Percentiles rank a stretch among this genome's conserved stretches.
Evolutionary conservation across 2,888 invertebrate genomes (phyloP).

Genomic region (Latrodectus elegans): DNA sequence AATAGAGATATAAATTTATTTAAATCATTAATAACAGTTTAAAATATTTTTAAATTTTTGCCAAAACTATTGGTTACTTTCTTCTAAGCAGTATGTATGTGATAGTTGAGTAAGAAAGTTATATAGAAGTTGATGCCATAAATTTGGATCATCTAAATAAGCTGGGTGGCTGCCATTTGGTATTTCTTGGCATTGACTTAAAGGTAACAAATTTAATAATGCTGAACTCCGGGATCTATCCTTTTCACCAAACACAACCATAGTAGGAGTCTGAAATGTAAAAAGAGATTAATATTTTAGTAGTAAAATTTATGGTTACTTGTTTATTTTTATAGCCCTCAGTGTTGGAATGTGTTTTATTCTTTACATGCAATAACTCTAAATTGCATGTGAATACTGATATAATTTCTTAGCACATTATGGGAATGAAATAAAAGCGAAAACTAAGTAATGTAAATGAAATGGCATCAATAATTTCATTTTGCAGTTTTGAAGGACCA

Average conservation of each 20-base stretch:
- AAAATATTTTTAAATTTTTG: neutral
- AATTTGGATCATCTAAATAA: conserved; percentile 76
- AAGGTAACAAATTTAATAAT: conserved; percentile 74
- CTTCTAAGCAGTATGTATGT: conserved; percentile 15
- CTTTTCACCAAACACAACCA: conserved; percentile 77
- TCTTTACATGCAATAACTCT: too few species aligned
- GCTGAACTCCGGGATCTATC: conserved; percentile 74
- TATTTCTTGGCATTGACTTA: conserved; percentile 73
- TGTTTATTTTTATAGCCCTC: too few species aligned
- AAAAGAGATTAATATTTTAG: too few species aligned
- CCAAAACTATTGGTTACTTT: too few species aligned
- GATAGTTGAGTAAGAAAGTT: conserved; percentile 73
- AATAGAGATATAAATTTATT: too few species aligned
- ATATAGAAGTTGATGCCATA: conserved; percentile 76
- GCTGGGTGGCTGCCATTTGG: conserved; percentile 76
- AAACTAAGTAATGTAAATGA: too few species aligned
- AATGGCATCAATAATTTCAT: too few species aligned
- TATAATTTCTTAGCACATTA: too few species aligned
- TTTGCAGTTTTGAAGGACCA: too few species aligned
- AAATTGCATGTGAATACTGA: too few species aligned
- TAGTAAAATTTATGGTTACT: neutral
- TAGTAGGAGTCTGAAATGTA: conserved; percentile 75
- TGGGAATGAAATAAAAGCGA: too few species aligned
- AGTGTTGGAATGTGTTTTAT: too few species aligned
- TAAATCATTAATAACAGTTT: neutral